Conservation (phyloP, 2,888 invertebrate genomes). For the Erebia aethiops region DNA sequence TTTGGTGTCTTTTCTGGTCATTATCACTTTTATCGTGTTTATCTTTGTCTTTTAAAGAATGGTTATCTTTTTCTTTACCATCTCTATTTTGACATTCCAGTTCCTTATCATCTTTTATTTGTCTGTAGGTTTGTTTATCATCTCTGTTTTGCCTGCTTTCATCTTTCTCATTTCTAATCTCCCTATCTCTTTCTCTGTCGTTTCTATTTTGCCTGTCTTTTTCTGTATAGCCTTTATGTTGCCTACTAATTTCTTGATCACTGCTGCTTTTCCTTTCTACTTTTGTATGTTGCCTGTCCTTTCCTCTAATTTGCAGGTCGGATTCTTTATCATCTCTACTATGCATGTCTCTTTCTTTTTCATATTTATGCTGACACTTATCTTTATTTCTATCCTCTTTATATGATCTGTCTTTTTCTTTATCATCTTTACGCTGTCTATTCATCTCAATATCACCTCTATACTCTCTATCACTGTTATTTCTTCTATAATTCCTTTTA, state of each 20-base stretch:
- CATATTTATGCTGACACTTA: conserved; percentile 29
- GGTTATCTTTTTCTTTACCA: conserved; percentile 16
- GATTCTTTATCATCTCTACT: not conserved
- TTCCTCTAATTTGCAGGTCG: not conserved
- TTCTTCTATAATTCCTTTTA: conserved; percentile 50
- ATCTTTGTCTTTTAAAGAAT: conserved; percentile 28
- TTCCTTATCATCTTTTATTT: conserved; percentile 50
- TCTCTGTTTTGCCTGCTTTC: conserved; percentile 52
- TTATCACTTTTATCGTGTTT: conserved; percentile 32
- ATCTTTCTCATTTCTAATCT: conserved; percentile 6
- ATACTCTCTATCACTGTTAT: conserved; percentile 57
- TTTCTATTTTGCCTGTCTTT: not conserved
- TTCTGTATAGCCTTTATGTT: not conserved
- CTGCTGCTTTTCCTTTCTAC: not conserved
- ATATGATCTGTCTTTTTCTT: conserved; percentile 29
- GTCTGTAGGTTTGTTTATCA: conserved; percentile 45
- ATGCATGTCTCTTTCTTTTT: conserved; percentile 35
- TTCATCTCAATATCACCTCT: conserved; percentile 47
- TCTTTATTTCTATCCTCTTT: conserved; percentile 30
- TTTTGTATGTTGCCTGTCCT: not conserved
- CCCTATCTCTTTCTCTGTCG: not conserved
- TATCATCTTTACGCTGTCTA: conserved; percentile 20
- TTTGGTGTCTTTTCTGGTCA: not conserved
- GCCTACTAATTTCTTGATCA: not conserved
- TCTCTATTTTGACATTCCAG: conserved; percentile 35